Evolutionary conservation across 1,140 invertebrate genomes (phyloP).

Genomic region (Aphidius ervi): DNA sequence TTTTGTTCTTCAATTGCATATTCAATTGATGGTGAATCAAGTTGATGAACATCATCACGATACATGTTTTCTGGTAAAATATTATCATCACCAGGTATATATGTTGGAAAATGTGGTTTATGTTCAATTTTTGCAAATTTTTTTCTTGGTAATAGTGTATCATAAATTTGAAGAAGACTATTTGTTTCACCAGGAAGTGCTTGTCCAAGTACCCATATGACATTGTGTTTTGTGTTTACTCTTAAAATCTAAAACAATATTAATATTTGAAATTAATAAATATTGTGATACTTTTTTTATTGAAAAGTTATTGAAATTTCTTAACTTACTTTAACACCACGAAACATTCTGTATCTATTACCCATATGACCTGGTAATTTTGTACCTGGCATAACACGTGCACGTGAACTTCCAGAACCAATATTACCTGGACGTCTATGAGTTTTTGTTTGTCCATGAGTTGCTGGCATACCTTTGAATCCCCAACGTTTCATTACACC

Average conservation of each 20-base stretch:
- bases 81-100: slow-evolving; percentile 58
- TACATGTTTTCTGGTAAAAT: slow-evolving; percentile 66
- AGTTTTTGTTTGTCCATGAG: slow-evolving; percentile 92
- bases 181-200: slow-evolving; percentile 77
- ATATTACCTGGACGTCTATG: slow-evolving; percentile 90
- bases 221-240: slow-evolving; percentile 91
- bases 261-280: slow-evolving; percentile 21
- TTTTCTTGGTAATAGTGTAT: slow-evolving; percentile 67
- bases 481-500: slow-evolving; percentile 96
- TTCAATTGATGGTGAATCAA: slow-evolving; percentile 64
- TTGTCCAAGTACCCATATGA: slow-evolving; percentile 82
- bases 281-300: not conserved
- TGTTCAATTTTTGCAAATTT: slow-evolving; percentile 47
- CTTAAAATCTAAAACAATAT: slow-evolving; percentile 66
- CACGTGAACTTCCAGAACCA: slow-evolving; percentile 78
- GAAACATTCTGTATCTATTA: slow-evolving; percentile 65
- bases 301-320: not conserved
- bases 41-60: slow-evolving; percentile 67
- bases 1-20: slow-evolving; percentile 56
- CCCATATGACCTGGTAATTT: slow-evolving; percentile 99
- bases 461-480: slow-evolving; percentile 88
- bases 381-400: slow-evolving; percentile 87
- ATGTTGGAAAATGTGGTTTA: slow-evolving; percentile 78
- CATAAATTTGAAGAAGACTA: slow-evolving; percentile 76
- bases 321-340: slow-evolving; percentile 65